Evolutionary conservation across 1,140 invertebrate genomes (phyloP).

Genomic region (Sitodiplosis mosellana): DNA sequence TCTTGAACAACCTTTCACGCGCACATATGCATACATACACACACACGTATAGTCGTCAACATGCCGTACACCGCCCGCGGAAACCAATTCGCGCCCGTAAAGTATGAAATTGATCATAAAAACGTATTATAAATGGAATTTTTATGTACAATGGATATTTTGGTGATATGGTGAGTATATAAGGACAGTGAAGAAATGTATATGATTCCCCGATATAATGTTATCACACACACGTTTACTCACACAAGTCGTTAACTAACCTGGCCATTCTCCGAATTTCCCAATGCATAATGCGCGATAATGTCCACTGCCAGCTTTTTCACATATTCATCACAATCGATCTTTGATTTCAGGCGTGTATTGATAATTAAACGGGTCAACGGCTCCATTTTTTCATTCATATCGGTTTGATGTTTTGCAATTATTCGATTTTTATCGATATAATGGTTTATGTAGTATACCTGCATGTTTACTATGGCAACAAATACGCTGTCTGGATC

Average conservation of each 20-base stretch:
- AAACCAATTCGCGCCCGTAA: not conserved
- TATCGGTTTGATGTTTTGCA: not conserved
- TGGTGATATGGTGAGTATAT: not conserved
- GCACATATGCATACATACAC: not conserved
- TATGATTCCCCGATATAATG: too few relatives aligned
- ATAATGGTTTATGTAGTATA: conserved; percentile 1
- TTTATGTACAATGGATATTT: not conserved
- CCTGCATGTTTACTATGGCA: conserved; percentile 1
- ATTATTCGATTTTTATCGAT: not conserved
- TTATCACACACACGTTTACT: too few relatives aligned
- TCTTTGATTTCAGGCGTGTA: not conserved
- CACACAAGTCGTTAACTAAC: too few relatives aligned
- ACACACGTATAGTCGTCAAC: not conserved
- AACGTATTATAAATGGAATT: not conserved
- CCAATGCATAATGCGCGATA: not conserved
- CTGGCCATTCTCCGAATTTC: not conserved
- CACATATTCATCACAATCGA: not conserved
- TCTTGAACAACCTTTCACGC: not conserved
- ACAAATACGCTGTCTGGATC: not conserved
- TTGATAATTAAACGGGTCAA: conserved; percentile 1
- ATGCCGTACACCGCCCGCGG: too few relatives aligned
- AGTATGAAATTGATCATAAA: not conserved
- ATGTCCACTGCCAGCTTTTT: conserved; percentile 3
- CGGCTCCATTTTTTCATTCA: not conserved
- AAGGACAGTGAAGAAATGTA: too few relatives aligned